These are phyloP conservation scores for Beris morrisii DNA, from an alignment of 2,888 invertebrate genomes.

Conservation along the genomic window DNA sequence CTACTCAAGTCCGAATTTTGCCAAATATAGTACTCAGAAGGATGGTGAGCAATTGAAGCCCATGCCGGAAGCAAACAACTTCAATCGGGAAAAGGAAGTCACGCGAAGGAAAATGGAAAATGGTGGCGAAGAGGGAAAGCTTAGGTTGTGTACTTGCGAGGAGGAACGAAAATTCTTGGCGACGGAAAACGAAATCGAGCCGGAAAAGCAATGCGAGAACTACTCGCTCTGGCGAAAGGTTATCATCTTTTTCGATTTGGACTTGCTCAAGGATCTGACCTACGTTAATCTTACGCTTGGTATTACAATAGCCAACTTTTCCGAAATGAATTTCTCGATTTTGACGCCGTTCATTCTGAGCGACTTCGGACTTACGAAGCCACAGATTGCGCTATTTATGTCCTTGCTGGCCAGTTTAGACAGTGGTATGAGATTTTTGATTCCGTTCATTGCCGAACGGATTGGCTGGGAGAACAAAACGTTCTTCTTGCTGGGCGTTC, in stretches of 20 bases:
- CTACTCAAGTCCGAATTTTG: constrained; percentile 26
- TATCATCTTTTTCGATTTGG: constrained; percentile 69
- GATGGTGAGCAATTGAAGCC: not conserved
- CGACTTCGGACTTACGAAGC: constrained; percentile 63
- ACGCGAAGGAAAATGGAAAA: constrained; percentile 53
- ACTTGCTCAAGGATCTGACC: constrained; percentile 67
- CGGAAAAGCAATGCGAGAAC: constrained; percentile 47
- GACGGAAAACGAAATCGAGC: constrained; percentile 47
- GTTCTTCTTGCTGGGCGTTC: constrained; percentile 70
- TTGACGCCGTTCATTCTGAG: constrained; percentile 72
- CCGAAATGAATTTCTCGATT: constrained; percentile 73
- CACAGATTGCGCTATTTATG: constrained; percentile 68
- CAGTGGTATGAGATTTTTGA: constrained; percentile 65
- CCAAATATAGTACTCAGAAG: not conserved
- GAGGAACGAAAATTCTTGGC: constrained; percentile 42
- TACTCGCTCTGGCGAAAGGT: constrained; percentile 46
- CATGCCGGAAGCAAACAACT: constrained; percentile 56
- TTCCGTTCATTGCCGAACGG: constrained; percentile 70
- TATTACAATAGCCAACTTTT: constrained; percentile 70
- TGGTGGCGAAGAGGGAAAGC: not conserved
- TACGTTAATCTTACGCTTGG: constrained; percentile 73
- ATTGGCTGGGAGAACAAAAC: constrained; percentile 71
- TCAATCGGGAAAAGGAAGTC: constrained; percentile 63
- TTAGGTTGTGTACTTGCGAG: constrained; percentile 45
- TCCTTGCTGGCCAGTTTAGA: constrained; percentile 69